Base-by-base conservation (phyloP, 2,888 invertebrate species). In the Lottia gigantea region DNA sequence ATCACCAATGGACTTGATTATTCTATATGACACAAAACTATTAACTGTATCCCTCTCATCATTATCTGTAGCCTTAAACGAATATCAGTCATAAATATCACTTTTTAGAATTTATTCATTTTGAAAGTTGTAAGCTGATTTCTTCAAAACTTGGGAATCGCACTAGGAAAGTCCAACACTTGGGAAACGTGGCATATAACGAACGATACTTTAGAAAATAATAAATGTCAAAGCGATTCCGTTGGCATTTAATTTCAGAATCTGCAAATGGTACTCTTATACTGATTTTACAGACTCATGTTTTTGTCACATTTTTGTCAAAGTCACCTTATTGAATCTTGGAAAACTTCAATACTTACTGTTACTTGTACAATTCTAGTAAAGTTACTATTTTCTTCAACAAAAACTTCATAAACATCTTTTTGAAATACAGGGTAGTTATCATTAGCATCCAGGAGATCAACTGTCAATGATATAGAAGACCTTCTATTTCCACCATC, bases 321-420 rank as follows among this genome's bases (percentile, higher is more conserved):
- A 31, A 4, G 31, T 31, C 31, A 31, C 31, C 6, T 2, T 31
- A 31, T 31, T 6, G 31, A 31, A 31, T 31, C 2, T 2, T 31
- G 31, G 31, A 6, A 40, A 11, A 40, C 11, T 8, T 40, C 40
- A 40, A 40, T 19, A 55, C 76, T 70, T 76, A 88, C 92, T 86
- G 92, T 91, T 14, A 95, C 92, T 76, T 93, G 92, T 80, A 95
- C 91, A 73, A 94, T 93, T 4, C 68, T 94, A 78, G 94, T 93
- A 85, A 95, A 95, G 78, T 91, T 91, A 0, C 91, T 91, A 0
- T 93, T 93, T 0, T 93, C 93, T 85, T 95, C 95, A 68, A 93
- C 90, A 11, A 95, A 92, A 26, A 76, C 84, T 68, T 79, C 80
- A 71, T 85, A 85, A 45, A 80, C 77, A 4, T 75, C 68, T 62